A percentile compares a stretch with the other conserved stretches of the same genome.
Evolutionary conservation across 2,797 vertebrate species (phyloP).

Genomic region (Poliocrania exsul): DNA sequence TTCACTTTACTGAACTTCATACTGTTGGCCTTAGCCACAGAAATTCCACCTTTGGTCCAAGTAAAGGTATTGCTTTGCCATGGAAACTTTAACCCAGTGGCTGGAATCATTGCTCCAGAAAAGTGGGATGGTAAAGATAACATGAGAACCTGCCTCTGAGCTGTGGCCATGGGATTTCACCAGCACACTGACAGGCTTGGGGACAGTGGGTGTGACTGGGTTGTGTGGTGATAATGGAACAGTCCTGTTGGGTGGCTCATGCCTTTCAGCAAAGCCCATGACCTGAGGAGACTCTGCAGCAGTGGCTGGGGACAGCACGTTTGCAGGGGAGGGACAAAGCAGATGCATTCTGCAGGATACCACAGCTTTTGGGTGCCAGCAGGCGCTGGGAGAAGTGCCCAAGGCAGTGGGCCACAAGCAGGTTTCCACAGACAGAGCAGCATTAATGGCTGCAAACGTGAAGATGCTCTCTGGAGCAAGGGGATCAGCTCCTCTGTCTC

Average conservation of each 20-base stretch:
- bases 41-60: not conserved
- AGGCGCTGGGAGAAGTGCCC: not conserved
- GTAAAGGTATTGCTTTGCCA: not conserved
- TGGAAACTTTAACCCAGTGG: not conserved
- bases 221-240: rapidly evolving
- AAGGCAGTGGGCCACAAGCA: not conserved
- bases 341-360: not conserved
- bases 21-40: not conserved
- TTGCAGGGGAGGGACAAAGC: not conserved
- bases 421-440: not conserved
- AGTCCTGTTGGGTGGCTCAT: not conserved
- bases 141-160: not conserved
- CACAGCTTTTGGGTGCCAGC: not conserved
- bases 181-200: rapidly evolving
- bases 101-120: not conserved
- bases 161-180: rapidly evolving
- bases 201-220: rapidly evolving
- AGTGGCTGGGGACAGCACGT: not conserved
- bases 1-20: not conserved
- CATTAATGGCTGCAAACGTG: not conserved
- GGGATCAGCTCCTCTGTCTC: not conserved
- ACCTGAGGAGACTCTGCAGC: not conserved
- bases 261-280: not conserved
- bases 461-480: not conserved
- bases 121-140: not conserved